Evolutionary conservation across 2,113 vertebrate genomes (phyloP).

Genomic region (Corvus cornix): DNA sequence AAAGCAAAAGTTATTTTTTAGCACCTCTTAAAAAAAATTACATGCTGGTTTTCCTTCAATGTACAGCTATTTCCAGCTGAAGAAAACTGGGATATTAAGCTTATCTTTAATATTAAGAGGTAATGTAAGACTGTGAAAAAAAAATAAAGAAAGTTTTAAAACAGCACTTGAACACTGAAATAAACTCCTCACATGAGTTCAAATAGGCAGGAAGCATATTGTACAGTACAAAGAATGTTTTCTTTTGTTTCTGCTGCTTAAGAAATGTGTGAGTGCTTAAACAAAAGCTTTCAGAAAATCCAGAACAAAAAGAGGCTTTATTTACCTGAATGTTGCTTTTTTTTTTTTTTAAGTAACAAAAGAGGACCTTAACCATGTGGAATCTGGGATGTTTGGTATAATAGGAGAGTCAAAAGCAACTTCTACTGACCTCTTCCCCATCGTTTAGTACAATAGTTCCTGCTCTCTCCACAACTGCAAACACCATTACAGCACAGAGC

Average conservation of each 20-base stretch:
- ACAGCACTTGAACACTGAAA: background rate
- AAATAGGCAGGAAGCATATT: background rate
- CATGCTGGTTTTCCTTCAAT: background rate
- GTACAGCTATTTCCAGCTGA: background rate
- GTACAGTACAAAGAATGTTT: background rate
- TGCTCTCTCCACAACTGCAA: slow-evolving; percentile 95
- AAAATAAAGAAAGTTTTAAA: background rate
- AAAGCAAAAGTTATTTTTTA: background rate
- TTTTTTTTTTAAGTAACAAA: background rate
- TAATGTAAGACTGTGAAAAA: background rate
- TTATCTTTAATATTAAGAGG: background rate
- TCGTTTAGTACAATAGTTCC: slow-evolving; percentile 95
- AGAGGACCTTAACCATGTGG: background rate
- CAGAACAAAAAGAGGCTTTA: background rate
- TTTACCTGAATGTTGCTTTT: background rate
- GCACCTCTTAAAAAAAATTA: background rate
- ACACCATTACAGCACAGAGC: slow-evolving; percentile 98
- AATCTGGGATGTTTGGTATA: background rate
- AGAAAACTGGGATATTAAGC: background rate
- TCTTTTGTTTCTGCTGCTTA: background rate
- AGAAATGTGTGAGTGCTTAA: background rate
- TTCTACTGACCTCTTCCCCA: slow-evolving; percentile 91
- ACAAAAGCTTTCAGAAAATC: background rate
- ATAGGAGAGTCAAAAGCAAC: background rate
- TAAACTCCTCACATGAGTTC: background rate